These are phyloP conservation scores for Drosophila ezoana DNA, from an alignment of 2,888 invertebrate genomes.

Conservation along the genomic window DNA sequence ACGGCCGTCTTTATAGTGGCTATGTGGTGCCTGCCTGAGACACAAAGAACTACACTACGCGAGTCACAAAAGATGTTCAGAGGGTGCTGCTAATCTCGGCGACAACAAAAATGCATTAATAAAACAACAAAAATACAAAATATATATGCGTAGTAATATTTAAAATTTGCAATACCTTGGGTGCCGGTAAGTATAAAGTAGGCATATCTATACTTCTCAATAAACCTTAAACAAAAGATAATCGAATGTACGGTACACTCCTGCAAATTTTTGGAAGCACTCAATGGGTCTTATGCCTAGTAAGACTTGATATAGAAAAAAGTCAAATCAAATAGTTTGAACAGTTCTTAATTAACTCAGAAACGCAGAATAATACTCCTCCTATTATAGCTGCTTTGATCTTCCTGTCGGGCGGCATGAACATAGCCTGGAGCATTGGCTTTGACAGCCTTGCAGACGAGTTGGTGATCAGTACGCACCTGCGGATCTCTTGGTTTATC, in stretches of 20 bases:
- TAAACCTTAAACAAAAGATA: too few relatives aligned
- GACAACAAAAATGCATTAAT: too few relatives aligned
- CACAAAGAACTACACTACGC: constrained; percentile 63
- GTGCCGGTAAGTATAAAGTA: constrained; percentile 48
- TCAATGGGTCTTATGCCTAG: too few relatives aligned
- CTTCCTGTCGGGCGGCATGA: constrained; percentile 76
- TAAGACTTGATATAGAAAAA: too few relatives aligned
- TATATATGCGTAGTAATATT: too few relatives aligned
- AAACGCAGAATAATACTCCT: neutral
- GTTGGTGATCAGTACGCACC: constrained; percentile 47
- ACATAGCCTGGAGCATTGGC: constrained; percentile 77
- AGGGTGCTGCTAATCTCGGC: neutral
- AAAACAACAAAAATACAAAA: too few relatives aligned
- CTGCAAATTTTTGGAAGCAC: too few relatives aligned
- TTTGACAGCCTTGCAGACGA: constrained; percentile 41
- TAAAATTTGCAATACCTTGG: constrained; percentile 66
- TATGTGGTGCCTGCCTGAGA: constrained; percentile 74
- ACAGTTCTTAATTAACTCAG: too few relatives aligned
- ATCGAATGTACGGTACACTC: too few relatives aligned
- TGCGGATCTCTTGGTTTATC: constrained; percentile 72
- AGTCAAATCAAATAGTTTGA: too few relatives aligned
- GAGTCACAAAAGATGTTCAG: constrained; percentile 68
- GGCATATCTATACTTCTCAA: too few relatives aligned
- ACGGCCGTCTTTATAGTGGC: constrained; percentile 36
- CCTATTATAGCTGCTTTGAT: constrained; percentile 54